phyloP scores from a whole-genome alignment of 2,113 vertebrate genomes.

The Alligator sinensis region DNA sequence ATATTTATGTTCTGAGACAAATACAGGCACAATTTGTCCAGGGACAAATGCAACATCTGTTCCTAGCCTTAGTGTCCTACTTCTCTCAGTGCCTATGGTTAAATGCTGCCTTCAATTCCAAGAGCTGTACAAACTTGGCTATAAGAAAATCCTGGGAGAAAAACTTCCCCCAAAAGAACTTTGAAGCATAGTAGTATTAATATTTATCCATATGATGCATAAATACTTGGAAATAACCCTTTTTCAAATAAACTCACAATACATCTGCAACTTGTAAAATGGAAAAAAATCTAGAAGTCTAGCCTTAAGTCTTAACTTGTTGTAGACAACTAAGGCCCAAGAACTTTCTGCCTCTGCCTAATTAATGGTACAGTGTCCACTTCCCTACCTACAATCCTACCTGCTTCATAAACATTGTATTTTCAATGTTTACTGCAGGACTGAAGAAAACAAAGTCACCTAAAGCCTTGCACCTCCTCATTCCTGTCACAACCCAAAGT shows the following conservation, averaged over 20 bases:
- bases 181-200: neutral
- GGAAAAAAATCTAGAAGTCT: neutral
- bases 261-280: neutral
- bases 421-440: no score
- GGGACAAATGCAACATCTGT: no score
- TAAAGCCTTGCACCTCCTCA: no score
- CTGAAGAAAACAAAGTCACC: no score
- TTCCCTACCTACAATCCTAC: neutral
- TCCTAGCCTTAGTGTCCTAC: neutral
- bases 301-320: neutral
- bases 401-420: neutral
- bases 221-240: neutral
- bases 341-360: neutral
- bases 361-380: neutral
- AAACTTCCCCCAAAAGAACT: neutral
- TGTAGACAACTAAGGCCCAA: neutral
- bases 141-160: neutral
- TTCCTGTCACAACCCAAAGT: no score
- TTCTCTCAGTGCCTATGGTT: neutral
- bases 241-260: neutral
- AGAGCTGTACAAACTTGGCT: neutral
- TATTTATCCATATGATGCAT: neutral
- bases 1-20: no score
- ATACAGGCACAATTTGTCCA: no score
- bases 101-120: neutral